phyloP scores from a whole-genome alignment of 1,140 invertebrate species.

The Magallana gigas region DNA sequence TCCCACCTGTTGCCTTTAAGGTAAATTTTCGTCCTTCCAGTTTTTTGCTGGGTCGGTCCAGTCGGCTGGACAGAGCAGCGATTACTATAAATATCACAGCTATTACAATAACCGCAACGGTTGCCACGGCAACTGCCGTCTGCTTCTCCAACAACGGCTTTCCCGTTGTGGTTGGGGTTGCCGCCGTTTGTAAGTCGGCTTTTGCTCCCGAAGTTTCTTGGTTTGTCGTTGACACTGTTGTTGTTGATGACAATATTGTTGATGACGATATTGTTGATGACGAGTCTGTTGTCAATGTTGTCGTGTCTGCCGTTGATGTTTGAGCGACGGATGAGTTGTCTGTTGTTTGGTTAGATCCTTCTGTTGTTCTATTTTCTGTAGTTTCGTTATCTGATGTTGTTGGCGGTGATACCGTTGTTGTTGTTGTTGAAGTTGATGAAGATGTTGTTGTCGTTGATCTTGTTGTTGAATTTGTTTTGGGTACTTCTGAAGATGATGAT shows the following conservation, averaged over 20 bases:
- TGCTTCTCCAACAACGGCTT: not conserved
- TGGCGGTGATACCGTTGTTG: not conserved
- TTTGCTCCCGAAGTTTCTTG: too few species aligned
- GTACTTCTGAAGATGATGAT: not conserved
- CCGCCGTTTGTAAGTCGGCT: not conserved
- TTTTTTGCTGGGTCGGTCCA: constrained; percentile 37
- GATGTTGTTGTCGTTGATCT: not conserved
- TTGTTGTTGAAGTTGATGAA: not conserved
- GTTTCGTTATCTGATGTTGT: not conserved
- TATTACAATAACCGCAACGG: constrained; percentile 6
- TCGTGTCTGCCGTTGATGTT: not conserved
- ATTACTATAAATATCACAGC: constrained; percentile 16
- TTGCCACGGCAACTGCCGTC: not conserved
- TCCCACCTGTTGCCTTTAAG: not conserved
- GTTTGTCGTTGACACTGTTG: not conserved
- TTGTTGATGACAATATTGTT: not conserved
- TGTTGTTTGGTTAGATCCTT: not conserved
- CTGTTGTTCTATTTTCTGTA: not conserved
- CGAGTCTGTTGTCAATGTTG: not conserved
- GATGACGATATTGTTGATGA: not conserved
- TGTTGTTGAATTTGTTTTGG: not conserved
- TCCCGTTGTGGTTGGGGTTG: not conserved
- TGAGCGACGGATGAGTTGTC: not conserved
- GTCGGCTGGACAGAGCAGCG: not conserved
- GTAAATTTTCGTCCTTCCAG: not conserved